These are phyloP conservation scores for Bombus consobrinus DNA, from an alignment of 1,140 invertebrate genomes.

Conservation along the genomic window DNA sequence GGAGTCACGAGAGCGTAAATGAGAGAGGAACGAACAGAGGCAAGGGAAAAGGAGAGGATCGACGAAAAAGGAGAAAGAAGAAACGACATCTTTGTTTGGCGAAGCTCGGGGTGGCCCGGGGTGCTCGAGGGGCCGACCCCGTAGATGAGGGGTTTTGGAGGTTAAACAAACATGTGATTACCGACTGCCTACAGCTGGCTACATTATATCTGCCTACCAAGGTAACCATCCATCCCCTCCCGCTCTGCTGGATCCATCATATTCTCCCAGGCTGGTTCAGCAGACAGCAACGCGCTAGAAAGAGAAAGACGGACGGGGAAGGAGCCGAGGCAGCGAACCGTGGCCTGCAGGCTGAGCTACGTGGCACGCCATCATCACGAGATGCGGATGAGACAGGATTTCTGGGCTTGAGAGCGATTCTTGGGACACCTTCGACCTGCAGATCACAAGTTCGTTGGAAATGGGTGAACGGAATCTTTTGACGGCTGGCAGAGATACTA, in stretches of 20 bases:
- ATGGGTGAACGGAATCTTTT: background rate
- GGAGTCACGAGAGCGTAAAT: background rate
- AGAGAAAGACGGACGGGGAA: constrained; percentile 34
- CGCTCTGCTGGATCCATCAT: constrained; percentile 59
- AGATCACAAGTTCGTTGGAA: constrained; percentile 9
- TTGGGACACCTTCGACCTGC: constrained; percentile 47
- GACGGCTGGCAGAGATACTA: background rate
- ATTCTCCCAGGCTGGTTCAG: constrained; percentile 25
- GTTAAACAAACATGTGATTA: constrained; percentile 84
- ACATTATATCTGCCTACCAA: constrained; percentile 81
- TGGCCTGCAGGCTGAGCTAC: constrained; percentile 58
- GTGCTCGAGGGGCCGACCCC: constrained; percentile 73
- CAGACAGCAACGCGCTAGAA: background rate
- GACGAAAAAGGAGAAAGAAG: constrained; percentile 59
- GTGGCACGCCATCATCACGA: constrained; percentile 63
- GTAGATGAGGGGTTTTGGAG: constrained; percentile 82
- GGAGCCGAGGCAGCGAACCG: constrained; percentile 45
- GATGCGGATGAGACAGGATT: constrained; percentile 50
- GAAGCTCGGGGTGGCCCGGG: constrained; percentile 79
- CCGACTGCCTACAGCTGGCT: constrained; percentile 82
- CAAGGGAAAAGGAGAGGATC: constrained; percentile 14
- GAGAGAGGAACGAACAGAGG: constrained; percentile 8
- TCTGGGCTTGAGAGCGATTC: constrained; percentile 36
- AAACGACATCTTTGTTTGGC: constrained; percentile 78
- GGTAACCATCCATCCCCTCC: constrained; percentile 69